A percentile compares a stretch with the other conserved stretches of the same genome.
phyloP scores from a whole-genome alignment of 2,113 vertebrate genomes.

The Murina feae region DNA sequence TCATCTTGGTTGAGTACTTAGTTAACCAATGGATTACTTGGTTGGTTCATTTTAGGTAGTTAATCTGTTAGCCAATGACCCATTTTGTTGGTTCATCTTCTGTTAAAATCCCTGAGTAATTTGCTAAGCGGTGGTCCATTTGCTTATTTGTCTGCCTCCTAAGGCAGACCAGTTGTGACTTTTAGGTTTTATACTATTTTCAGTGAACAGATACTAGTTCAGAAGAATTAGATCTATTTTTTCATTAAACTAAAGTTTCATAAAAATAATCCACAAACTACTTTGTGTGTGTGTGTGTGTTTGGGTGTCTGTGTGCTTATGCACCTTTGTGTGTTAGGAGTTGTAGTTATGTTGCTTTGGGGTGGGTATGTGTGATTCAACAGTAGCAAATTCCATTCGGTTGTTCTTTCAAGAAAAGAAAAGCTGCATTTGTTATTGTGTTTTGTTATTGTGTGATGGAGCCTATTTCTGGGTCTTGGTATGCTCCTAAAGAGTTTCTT shows the following conservation, averaged over 20 bases:
- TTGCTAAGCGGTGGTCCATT: neutral
- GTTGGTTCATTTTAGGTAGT: neutral
- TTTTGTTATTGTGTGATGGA: neutral
- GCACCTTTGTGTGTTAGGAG: neutral
- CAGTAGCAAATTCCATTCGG: neutral
- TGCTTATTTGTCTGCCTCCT: neutral
- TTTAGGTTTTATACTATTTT: neutral
- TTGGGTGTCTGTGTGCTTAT: accelerated
- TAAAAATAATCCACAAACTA: neutral
- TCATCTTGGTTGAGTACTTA: neutral
- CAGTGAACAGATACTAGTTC: neutral
- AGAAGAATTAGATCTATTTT: neutral
- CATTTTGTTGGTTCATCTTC: neutral
- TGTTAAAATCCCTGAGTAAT: neutral
- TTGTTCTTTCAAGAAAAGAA: neutral
- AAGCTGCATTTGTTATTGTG: neutral
- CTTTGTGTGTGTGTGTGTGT: neutral
- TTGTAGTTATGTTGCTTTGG: neutral
- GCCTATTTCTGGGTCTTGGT: neutral
- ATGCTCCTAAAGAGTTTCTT: neutral
- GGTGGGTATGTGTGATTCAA: neutral
- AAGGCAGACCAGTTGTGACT: neutral
- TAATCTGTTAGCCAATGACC: neutral
- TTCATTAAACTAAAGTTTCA: neutral
- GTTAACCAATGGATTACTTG: neutral